Base-by-base conservation (phyloP, 53 echinoderm and acorn worm genomes). In the Temnopleurus reevesii region DNA sequence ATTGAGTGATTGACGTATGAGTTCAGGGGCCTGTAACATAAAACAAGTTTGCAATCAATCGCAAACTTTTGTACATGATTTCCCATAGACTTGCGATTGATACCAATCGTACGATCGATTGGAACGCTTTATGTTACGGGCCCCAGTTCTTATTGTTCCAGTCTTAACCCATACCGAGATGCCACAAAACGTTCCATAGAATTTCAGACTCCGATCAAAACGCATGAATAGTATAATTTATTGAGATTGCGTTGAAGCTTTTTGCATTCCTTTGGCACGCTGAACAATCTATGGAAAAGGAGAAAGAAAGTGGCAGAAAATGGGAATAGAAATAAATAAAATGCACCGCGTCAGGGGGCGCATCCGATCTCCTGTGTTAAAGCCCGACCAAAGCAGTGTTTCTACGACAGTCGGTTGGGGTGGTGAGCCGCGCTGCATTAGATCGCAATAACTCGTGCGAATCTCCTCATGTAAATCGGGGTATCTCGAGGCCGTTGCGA, bases 311-410 rank as follows among this genome's bases (percentile, higher is more conserved):
- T 41, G 71, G 41, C 71, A 71, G 71, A n/a, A 71, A 71, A 71
- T 21, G n/a, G 18, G 41, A 3, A 41, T 71, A 38, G 38, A 71
- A 41, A 71, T 5, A n/a, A n/a, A n/a, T n/a, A n/a, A n/a, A n/a
- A n/a, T n/a, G n/a, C n/a, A n/a, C n/a, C n/a, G n/a, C n/a, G n/a
- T n/a, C n/a, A n/a, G n/a, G 41, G 41, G 71, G 21, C n/a, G 71
- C n/a, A 38, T n/a, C 15, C 71, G 71, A 71, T 38, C 36, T 71
- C 41, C 71, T 41, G 71, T 71, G 71, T 71, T 38, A 71, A 71
- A 71, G 35, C 55, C 56, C 83, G 55, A 29, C 54, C 56, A 83
- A 83, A 55, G 54, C n/a, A n/a, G n/a, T n/a, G n/a, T n/a, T n/a
- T n/a, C n/a, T n/a, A n/a, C n/a, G n/a, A n/a, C n/a, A n/a, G n/a